Evolutionary conservation across 2,797 vertebrate species (phyloP).

Genomic region (Sebastolobus altivelis): DNA sequence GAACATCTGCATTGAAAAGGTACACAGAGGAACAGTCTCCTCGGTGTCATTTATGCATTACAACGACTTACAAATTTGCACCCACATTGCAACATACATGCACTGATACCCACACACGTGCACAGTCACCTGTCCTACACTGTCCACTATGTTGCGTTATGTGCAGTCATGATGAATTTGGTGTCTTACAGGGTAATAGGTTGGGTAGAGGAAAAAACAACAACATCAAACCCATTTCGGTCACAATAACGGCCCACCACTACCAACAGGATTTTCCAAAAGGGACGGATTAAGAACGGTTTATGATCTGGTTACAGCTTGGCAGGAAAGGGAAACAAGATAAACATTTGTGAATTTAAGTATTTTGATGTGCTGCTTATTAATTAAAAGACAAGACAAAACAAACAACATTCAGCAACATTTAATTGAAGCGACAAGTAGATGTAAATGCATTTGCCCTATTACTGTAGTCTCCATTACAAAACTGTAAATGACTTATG

Average conservation of each 20-base stretch:
- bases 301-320: slow-evolving; percentile 7
- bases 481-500: background rate
- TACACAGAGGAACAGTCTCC: slow-evolving; percentile 4
- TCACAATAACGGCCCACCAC: background rate
- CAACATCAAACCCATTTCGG: background rate
- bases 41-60: slow-evolving; percentile 10
- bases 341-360: background rate
- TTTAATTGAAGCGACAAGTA: background rate
- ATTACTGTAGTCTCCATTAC: background rate
- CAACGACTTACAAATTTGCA: background rate
- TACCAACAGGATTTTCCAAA: background rate
- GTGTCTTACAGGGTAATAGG: slow-evolving; percentile 8
- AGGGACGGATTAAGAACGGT: background rate
- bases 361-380: background rate
- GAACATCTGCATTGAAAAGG: background rate
- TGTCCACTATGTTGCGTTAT: background rate
- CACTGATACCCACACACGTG: slow-evolving; percentile 15
- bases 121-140: slow-evolving; percentile 17
- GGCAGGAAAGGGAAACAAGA: background rate
- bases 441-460: background rate
- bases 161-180: background rate
- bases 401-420: background rate
- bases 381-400: background rate
- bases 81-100: slow-evolving; percentile 16
- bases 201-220: background rate